Percentiles rank a stretch among this genome's conserved stretches.
These are phyloP conservation scores for Prorops nasuta DNA, from an alignment of 1,140 invertebrate species.

Conservation along the genomic window DNA sequence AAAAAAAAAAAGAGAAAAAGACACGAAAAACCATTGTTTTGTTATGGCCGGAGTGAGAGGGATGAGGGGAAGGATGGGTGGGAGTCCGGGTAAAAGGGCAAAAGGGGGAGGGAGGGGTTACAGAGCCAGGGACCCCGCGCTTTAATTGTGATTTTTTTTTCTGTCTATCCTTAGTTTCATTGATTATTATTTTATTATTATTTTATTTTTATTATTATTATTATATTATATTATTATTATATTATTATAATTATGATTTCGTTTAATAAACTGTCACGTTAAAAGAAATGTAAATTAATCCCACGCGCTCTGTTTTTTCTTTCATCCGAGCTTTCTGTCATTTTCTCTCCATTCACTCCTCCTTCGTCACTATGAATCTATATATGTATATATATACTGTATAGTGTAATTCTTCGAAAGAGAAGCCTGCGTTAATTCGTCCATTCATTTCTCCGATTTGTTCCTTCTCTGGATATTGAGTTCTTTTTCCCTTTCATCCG, in stretches of 20 bases:
- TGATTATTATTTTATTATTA: conserved; percentile 32
- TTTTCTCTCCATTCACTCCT: conserved; percentile 5
- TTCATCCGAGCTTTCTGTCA: too few relatives aligned
- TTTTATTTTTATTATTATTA: conserved; percentile 44
- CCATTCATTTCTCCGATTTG: conserved; percentile 8
- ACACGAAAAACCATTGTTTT: conserved; percentile 25
- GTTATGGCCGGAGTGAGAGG: conserved; percentile 18
- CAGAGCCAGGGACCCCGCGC: conserved; percentile 35
- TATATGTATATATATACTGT: too few relatives aligned
- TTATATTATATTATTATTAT: conserved; percentile 37
- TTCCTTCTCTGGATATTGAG: conserved; percentile 16
- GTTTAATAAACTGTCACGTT: conserved; percentile 55
- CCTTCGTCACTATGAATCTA: too few relatives aligned
- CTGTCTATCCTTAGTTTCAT: conserved; percentile 44
- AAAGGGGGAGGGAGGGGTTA: conserved; percentile 4
- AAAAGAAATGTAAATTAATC: conserved; percentile 30
- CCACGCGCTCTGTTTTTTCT: too few relatives aligned
- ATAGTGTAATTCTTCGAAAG: too few relatives aligned
- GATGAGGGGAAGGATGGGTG: conserved; percentile 21
- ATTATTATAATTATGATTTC: conserved; percentile 52
- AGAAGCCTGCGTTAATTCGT: too few relatives aligned
- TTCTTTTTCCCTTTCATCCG: conserved; percentile 5
- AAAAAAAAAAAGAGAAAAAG: conserved; percentile 4
- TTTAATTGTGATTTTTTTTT: conserved; percentile 48
- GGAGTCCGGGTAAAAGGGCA: neutral